A percentile compares a stretch with the other conserved stretches of the same genome.
Conservation (phyloP, 2,888 invertebrate genomes). For the Macrophya annulata region DNA sequence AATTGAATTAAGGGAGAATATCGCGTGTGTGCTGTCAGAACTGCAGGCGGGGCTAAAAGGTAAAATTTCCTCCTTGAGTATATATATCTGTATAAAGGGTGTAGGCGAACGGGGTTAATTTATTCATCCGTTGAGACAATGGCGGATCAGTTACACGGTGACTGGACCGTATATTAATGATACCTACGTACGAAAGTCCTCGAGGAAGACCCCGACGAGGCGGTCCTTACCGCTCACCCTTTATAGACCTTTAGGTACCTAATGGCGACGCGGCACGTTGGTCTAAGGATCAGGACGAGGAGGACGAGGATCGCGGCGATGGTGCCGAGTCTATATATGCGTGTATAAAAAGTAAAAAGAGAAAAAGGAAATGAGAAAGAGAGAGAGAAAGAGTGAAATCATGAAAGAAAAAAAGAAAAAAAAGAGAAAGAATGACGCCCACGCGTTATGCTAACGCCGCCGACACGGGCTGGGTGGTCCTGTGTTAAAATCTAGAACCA, state of each 20-base stretch:
- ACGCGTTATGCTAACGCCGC: slow-evolving; percentile 78
- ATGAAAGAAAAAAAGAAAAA: slow-evolving; percentile 59
- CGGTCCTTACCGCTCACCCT: slow-evolving; percentile 61
- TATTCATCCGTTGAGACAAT: slow-evolving; percentile 74
- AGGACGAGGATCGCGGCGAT: slow-evolving; percentile 58
- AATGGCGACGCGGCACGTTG: slow-evolving; percentile 47
- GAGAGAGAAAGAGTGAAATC: slow-evolving; percentile 61
- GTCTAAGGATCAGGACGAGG: slow-evolving; percentile 41
- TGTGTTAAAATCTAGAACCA: slow-evolving; percentile 58
- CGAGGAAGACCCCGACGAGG: slow-evolving; percentile 53
- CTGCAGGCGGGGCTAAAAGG: slow-evolving; percentile 18
- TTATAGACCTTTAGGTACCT: slow-evolving; percentile 56
- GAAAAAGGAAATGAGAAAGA: not conserved
- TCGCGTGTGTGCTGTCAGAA: not conserved
- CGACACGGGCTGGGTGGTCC: slow-evolving; percentile 79
- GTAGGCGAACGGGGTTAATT: slow-evolving; percentile 69
- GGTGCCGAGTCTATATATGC: slow-evolving; percentile 53
- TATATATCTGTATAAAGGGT: not conserved
- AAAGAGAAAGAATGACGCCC: slow-evolving; percentile 76
- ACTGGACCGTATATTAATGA: slow-evolving; percentile 76
- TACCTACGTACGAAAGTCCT: slow-evolving; percentile 58
- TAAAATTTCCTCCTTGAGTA: slow-evolving; percentile 13
- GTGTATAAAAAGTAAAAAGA: not conserved
- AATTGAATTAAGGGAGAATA: not conserved
- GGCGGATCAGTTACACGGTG: slow-evolving; percentile 73